Conservation (phyloP, 2,888 invertebrate species). For the Pherbina coryleti region DNA sequence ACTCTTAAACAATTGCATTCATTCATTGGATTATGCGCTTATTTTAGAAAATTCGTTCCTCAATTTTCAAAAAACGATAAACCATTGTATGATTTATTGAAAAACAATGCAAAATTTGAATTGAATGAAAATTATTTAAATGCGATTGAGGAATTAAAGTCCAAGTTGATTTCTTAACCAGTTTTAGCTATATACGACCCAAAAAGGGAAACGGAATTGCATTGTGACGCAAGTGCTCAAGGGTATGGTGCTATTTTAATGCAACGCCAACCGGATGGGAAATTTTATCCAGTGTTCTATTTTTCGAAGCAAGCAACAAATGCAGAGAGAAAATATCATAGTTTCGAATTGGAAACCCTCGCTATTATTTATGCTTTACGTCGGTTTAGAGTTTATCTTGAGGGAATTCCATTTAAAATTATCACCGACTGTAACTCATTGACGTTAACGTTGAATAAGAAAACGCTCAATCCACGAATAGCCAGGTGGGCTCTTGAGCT, state of each 20-base stretch:
- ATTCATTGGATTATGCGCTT: constrained; percentile 42
- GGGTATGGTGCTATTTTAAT: constrained; percentile 58
- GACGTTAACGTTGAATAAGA: constrained; percentile 39
- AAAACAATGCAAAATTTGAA: constrained; percentile 35
- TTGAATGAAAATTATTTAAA: constrained; percentile 35
- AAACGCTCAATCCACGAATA: constrained; percentile 30
- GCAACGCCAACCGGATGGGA: constrained; percentile 50
- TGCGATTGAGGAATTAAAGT: constrained; percentile 36
- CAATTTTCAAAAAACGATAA: constrained; percentile 38
- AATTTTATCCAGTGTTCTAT: constrained; percentile 58
- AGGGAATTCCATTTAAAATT: constrained; percentile 50
- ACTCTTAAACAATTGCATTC: constrained; percentile 31
- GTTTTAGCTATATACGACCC: constrained; percentile 58
- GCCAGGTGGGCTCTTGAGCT: constrained; percentile 42
- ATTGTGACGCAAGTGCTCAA: constrained; percentile 56
- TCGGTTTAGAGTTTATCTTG: constrained; percentile 41
- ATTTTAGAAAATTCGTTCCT: constrained; percentile 39
- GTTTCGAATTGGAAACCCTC: constrained; percentile 57
- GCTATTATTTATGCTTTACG: constrained; percentile 54
- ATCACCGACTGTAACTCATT: constrained; percentile 56
- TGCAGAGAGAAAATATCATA: constrained; percentile 53
- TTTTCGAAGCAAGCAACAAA: constrained; percentile 56
- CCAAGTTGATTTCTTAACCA: constrained; percentile 43
- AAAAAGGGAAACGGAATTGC: constrained; percentile 53
- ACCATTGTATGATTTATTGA: constrained; percentile 33